Base-by-base conservation (phyloP, 2,888 invertebrate species). In the Ochlodes sylvanus region DNA sequence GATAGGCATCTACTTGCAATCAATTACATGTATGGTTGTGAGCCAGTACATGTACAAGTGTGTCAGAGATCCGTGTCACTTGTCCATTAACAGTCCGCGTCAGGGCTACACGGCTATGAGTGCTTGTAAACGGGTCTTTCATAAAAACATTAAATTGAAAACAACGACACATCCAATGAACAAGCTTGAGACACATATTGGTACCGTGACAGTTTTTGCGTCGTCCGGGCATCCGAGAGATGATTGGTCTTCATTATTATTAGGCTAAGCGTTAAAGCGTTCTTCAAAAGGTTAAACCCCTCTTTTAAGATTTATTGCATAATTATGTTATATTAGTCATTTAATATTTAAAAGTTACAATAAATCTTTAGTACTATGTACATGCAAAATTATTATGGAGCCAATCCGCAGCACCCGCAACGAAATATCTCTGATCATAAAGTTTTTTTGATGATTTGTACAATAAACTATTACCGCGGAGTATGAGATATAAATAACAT, bases 41-140 rank as follows among this genome's bases (percentile, higher is more conserved):
- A 12, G 12, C 38, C 12, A 12, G 38, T 67, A 71, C 61, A 80
- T 10, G 38, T 67, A 71, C 61, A 80, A 79, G 80, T 81, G 80
- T 80, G 80, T 74, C 79, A 80, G 73, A 79, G 76, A 85, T 81
- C 79, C 83, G 79, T 85, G 86, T 82, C 84, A 84, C 77, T 80
- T 84, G 81, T 81, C 82, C 84, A 86, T 86, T 83, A 80, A 78
- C 76, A 79, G 81, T 76, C 71, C 73, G 76, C 73, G 75, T 76
- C 82, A 83, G 80, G 80, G 82, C 77, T 80, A 78, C 81, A 78
- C 78, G 80, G 78, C 76, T 79, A 75, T 74, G 73, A 72, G 10
- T 38, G 76, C 75, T 78, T 76, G 74, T 78, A 76, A 74, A 73
- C 73, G 58, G 69, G 19, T 50, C 71, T 44, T 71, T 61, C 67